phyloP scores from a whole-genome alignment of 1,140 invertebrate species.

The Palaemon carinicauda region DNA sequence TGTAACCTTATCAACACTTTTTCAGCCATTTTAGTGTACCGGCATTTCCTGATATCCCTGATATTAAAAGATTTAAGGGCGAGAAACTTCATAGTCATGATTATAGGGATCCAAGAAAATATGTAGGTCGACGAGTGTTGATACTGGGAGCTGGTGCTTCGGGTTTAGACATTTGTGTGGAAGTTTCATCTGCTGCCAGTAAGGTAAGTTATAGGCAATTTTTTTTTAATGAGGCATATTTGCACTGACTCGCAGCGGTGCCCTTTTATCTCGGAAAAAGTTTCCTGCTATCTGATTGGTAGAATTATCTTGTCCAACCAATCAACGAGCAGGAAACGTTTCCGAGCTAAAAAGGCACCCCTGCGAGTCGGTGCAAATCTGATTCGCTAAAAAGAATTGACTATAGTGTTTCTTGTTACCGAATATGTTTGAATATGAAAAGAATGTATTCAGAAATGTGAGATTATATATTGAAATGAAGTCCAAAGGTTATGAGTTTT shows the following conservation, averaged over 20 bases:
- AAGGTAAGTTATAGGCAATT: constrained; percentile 24
- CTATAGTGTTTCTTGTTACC: background rate
- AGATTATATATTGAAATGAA: too few species aligned
- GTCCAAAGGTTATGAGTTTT: too few species aligned
- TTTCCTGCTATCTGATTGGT: too few species aligned
- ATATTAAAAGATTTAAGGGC: constrained; percentile 8
- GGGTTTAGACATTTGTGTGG: constrained; percentile 22
- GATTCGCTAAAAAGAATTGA: too few species aligned
- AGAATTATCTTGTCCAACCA: too few species aligned
- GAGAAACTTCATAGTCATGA: constrained; percentile 10
- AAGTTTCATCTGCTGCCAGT: background rate
- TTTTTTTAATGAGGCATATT: too few species aligned
- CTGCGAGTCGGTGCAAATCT: too few species aligned
- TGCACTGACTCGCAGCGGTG: too few species aligned
- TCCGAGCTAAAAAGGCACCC: too few species aligned
- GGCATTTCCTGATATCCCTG: background rate
- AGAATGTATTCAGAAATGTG: too few species aligned
- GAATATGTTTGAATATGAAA: background rate
- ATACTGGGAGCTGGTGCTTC: constrained; percentile 12
- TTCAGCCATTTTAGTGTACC: constrained; percentile 24
- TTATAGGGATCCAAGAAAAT: constrained; percentile 13
- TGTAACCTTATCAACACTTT: background rate
- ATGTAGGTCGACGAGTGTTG: background rate
- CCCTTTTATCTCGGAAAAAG: too few species aligned
- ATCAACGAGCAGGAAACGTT: too few species aligned